phyloP scores from a whole-genome alignment of 2,113 vertebrate genomes.

The Oreotrochilus melanogaster region DNA sequence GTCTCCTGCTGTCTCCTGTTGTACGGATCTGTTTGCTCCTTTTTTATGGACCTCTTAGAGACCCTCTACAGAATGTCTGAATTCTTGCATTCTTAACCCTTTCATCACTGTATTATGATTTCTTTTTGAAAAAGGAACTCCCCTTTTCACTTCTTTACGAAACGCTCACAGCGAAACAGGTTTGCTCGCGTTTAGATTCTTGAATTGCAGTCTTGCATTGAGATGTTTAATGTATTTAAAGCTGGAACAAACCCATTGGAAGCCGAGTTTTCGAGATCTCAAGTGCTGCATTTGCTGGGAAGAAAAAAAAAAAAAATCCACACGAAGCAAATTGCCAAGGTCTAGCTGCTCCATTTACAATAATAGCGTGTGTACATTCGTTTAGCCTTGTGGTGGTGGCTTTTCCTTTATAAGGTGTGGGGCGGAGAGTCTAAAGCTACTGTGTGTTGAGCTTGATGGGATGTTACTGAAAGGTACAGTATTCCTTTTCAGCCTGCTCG shows the following conservation, averaged over 20 bases:
- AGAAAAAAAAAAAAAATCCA: slow-evolving; percentile 52
- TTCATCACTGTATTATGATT: slow-evolving; percentile 77
- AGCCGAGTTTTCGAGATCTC: slow-evolving; percentile 43
- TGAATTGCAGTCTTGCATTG: slow-evolving; percentile 75
- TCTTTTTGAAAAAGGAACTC: slow-evolving; percentile 54
- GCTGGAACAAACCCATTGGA: slow-evolving; percentile 67
- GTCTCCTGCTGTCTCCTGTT: slow-evolving; percentile 79
- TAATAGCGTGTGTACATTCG: slow-evolving; percentile 67
- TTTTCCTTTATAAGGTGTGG: slow-evolving; percentile 65
- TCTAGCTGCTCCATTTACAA: slow-evolving; percentile 74
- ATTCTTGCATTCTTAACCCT: slow-evolving; percentile 78
- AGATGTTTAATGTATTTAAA: slow-evolving; percentile 79
- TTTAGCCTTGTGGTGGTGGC: slow-evolving; percentile 73
- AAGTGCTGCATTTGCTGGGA: slow-evolving; percentile 73
- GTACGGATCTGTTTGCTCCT: slow-evolving; percentile 79
- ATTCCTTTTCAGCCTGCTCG: slow-evolving; percentile 65
- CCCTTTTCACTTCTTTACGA: slow-evolving; percentile 56
- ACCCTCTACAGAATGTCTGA: slow-evolving; percentile 78
- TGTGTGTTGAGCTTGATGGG: slow-evolving; percentile 70
- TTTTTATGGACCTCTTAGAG: slow-evolving; percentile 80
- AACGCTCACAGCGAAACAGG: slow-evolving; percentile 70
- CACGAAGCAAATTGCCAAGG: slow-evolving; percentile 70
- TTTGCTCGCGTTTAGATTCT: slow-evolving; percentile 76
- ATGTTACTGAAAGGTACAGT: slow-evolving; percentile 66
- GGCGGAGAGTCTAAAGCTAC: slow-evolving; percentile 64